Evolutionary conservation across 2,888 invertebrate genomes (phyloP).

Genomic region (Deilephila porcellus): DNA sequence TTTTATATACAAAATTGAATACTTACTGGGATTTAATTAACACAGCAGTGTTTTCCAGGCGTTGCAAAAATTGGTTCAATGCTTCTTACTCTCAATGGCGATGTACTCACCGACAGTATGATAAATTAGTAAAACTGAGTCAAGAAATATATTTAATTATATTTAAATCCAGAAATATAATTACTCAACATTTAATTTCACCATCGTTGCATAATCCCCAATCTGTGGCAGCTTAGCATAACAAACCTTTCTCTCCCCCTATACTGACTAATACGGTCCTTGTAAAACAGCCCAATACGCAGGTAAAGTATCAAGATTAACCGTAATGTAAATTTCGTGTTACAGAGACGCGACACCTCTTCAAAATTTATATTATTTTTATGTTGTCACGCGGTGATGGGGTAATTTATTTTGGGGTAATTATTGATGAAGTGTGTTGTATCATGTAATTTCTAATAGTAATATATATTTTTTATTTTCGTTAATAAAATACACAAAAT

Average conservation of each 20-base stretch:
- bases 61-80: too few species aligned
- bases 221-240: neutral
- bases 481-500: too few species aligned
- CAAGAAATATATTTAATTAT: neutral
- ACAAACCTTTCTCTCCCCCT: conserved; percentile 6
- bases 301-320: conserved; percentile 25
- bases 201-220: neutral
- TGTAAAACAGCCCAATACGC: conserved; percentile 7
- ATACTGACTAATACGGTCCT: neutral
- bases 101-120: too few species aligned
- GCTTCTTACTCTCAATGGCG: too few species aligned
- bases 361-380: conserved; percentile 15
- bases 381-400: conserved; percentile 12
- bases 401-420: neutral
- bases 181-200: neutral
- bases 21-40: too few species aligned
- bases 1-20: too few species aligned
- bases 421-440: too few species aligned
- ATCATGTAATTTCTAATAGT: too few species aligned
- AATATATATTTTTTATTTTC: too few species aligned
- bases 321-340: conserved; percentile 18
- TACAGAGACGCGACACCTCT: conserved; percentile 10
- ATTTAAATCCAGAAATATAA: neutral
- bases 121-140: neutral
- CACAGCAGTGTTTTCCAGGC: too few species aligned